Percentiles rank a stretch among this genome's conserved stretches.
phyloP scores from a whole-genome alignment of 1,140 invertebrate genomes.

The Agrypnia vestita region DNA sequence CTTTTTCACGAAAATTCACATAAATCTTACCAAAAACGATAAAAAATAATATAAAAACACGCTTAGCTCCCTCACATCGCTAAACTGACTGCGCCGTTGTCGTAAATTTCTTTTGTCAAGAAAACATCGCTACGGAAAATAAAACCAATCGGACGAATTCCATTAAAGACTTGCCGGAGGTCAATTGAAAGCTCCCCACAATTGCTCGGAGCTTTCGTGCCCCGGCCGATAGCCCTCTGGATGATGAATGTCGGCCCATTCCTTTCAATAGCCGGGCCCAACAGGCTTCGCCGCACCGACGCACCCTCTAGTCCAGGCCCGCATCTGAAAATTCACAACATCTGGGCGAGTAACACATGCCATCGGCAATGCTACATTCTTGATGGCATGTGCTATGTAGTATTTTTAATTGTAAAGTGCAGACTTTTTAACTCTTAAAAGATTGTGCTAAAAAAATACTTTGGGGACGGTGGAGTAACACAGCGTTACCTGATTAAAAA shows the following conservation, averaged over 20 bases:
- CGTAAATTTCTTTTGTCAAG: conserved; percentile 39
- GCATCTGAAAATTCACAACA: no score
- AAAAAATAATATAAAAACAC: conserved; percentile 23
- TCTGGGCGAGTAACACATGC: no score
- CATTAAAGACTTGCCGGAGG: conserved; percentile 42
- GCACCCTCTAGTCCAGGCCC: no score
- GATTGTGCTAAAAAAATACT: no score
- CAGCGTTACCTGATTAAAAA: no score
- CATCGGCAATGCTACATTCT: no score
- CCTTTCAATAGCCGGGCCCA: neutral
- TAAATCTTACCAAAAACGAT: conserved; percentile 9
- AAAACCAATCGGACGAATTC: conserved; percentile 49
- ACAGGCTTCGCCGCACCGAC: no score
- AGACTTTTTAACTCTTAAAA: no score
- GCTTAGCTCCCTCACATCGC: neutral
- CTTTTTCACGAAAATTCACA: neutral
- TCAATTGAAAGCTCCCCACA: conserved; percentile 48
- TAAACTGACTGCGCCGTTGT: neutral
- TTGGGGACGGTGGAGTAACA: no score
- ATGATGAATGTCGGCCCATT: conserved; percentile 38
- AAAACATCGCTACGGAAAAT: conserved; percentile 27
- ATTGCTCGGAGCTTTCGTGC: conserved; percentile 22
- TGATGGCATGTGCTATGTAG: no score
- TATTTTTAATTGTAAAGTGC: no score
- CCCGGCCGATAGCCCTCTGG: neutral